Evolutionary conservation across 1,140 invertebrate genomes (phyloP), one percentile per base, ranked within the genome.

Genomic region (Cephus cinctus): DNA sequence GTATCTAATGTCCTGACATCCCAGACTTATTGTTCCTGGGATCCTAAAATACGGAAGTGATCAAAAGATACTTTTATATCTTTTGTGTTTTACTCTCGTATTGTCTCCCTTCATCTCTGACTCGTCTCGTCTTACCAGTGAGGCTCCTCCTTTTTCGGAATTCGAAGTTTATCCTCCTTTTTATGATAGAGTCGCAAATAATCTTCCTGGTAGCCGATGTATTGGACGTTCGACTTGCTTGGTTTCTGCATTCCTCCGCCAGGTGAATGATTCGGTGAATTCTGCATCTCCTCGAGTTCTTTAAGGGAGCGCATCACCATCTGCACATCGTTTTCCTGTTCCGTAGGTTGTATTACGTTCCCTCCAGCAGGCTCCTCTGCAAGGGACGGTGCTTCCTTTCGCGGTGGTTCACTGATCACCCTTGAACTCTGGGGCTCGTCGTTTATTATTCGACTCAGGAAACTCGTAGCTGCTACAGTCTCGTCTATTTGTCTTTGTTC

Each of bases 401-500:
- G 43, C 42, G n/a, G n/a, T n/a, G n/a, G n/a, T n/a, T n/a, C n/a
- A n/a, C n/a, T n/a, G n/a, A n/a, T n/a, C n/a, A n/a, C n/a, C n/a
- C n/a, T n/a, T n/a, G n/a, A n/a, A n/a, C n/a, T n/a, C 18, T 11
- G 40, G 2, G 46, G 51, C 43, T 70, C 67, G 4, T 75, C 71
- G 12, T 78, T 73, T 53, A 82, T 68, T 54, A 78, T 59, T 66
- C 76, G 73, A 76, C 77, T 75, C 60, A 81, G 46, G 63, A 71
- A 56, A 57, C 67, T 58, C 63, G 81, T 67, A 65, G 80, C 65
- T 59, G 76, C 73, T 66, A 78, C 61, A 54, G 71, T 64, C 67
- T 74, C 59, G 50, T 75, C 70, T 18, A 73, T 73, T 32, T 73
- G 71, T 4, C 66, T 59, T 23, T 71, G 69, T 40, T 75, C 72